Conservation (phyloP, 1,140 invertebrate genomes). For the Aphidius ervi region DNA sequence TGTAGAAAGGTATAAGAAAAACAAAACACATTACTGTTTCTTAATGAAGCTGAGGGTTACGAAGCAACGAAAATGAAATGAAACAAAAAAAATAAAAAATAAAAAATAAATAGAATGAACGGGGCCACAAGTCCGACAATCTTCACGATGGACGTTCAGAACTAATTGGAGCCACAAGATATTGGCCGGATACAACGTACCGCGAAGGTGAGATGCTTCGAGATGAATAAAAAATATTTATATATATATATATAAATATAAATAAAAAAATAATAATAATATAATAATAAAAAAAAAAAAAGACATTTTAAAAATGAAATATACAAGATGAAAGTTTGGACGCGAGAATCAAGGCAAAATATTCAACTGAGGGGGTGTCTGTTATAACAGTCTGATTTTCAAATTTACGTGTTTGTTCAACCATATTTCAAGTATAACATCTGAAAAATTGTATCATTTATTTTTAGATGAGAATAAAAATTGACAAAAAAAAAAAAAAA, state of each 20-base stretch:
- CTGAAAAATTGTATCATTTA: too few species aligned
- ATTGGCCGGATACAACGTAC: conserved; percentile 29
- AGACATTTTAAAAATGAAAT: neutral
- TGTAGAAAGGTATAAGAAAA: conserved; percentile 36
- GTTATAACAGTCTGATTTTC: too few species aligned
- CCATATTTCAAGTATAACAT: conserved; percentile 25
- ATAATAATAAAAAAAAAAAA: neutral
- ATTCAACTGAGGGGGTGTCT: neutral
- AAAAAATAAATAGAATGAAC: conserved; percentile 8
- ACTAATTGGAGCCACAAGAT: conserved; percentile 48
- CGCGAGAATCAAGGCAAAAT: neutral
- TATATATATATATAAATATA: neutral
- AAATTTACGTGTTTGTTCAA: conserved; percentile 34
- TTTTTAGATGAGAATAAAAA: too few species aligned
- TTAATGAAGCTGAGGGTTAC: conserved; percentile 51
- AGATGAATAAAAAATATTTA: conserved; percentile 15
- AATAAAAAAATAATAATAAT: neutral
- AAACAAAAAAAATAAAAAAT: conserved; percentile 7
- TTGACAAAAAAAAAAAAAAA: neutral
- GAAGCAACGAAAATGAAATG: conserved; percentile 22
- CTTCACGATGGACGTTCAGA: conserved; percentile 37
- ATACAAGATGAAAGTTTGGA: neutral
- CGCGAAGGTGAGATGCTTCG: conserved; percentile 22
- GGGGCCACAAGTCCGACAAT: conserved; percentile 5
- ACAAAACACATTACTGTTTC: conserved; percentile 53